Percentiles rank a stretch among this genome's conserved stretches.
These are phyloP conservation scores for Lycocerus yunnanus DNA, from an alignment of 2,888 invertebrate species.

Conservation along the genomic window DNA sequence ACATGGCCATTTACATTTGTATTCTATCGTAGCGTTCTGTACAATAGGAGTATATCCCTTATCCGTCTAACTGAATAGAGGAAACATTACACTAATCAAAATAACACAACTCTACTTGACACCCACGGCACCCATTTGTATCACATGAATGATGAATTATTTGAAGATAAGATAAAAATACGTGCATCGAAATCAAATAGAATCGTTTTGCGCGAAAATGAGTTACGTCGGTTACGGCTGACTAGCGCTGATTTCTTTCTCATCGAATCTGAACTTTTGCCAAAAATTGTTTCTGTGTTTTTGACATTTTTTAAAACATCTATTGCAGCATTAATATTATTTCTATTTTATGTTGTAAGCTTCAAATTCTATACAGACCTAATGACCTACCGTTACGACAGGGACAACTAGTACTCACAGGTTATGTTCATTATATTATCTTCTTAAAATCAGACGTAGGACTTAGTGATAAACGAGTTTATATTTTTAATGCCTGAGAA, in stretches of 20 bases:
- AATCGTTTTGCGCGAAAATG: conserved; percentile 36
- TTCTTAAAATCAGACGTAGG: conserved; percentile 3
- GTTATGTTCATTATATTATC: conserved; percentile 15
- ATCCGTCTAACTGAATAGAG: conserved; percentile 48
- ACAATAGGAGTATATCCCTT: conserved; percentile 47
- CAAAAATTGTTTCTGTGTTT: conserved; percentile 21
- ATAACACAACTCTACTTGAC: conserved; percentile 49
- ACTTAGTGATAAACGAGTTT: conserved; percentile 15
- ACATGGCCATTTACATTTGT: conserved; percentile 43
- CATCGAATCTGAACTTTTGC: conserved; percentile 35
- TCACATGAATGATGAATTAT: conserved; percentile 51
- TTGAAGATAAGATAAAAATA: conserved; percentile 50
- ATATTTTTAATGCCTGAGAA: conserved; percentile 8
- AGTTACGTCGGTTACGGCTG: conserved; percentile 32
- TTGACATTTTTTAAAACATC: background rate
- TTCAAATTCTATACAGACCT: background rate
- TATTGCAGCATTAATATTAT: background rate
- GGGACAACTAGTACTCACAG: background rate
- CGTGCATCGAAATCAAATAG: conserved; percentile 48
- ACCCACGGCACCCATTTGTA: conserved; percentile 47
- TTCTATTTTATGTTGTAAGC: background rate
- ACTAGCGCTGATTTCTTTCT: conserved; percentile 36
- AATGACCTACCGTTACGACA: background rate
- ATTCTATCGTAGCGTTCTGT: conserved; percentile 43
- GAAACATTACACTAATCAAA: conserved; percentile 51